Evolutionary conservation across 2,888 invertebrate species (phyloP).

Genomic region (Epinotia bilunana): DNA sequence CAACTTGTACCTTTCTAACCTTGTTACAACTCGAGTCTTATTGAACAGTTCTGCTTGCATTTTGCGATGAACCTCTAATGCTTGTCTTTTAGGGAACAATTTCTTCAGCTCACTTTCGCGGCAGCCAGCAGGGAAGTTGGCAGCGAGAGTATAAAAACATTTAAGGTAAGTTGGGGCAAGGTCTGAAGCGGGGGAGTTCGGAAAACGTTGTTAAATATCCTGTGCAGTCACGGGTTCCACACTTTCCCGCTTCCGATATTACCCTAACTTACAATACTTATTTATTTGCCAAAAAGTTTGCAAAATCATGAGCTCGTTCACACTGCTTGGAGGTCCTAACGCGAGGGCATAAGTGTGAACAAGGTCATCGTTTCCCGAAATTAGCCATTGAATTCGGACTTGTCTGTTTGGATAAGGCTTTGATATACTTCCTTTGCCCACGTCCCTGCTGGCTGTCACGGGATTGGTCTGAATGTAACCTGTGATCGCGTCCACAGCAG

Average conservation of each 20-base stretch:
- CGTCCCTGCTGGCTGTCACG: conserved; percentile 34
- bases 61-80: conserved; percentile 39
- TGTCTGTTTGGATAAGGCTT: conserved; percentile 28
- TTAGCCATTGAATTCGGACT: conserved; percentile 22
- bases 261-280: conserved; percentile 37
- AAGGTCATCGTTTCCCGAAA: conserved; percentile 18
- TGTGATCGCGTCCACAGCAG: conserved; percentile 46
- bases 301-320: conserved; percentile 21
- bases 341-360: conserved; percentile 12
- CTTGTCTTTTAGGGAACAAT: conserved; percentile 32
- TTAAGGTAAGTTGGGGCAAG: conserved; percentile 28
- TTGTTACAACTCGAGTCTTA: conserved; percentile 32
- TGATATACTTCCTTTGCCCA: conserved; percentile 29
- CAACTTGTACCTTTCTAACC: conserved; percentile 34
- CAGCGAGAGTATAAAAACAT: conserved; percentile 33
- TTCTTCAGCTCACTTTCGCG: conserved; percentile 33
- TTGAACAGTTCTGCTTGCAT: conserved; percentile 41
- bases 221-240: conserved; percentile 34
- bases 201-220: conserved; percentile 25
- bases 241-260: conserved; percentile 34
- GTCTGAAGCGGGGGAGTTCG: conserved; percentile 30
- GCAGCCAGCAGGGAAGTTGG: conserved; percentile 36
- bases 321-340: neutral
- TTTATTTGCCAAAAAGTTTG: conserved; percentile 24
- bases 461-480: conserved; percentile 35